Base-by-base conservation (phyloP, 2,888 invertebrate species). In the Drosophila setosimentum region DNA sequence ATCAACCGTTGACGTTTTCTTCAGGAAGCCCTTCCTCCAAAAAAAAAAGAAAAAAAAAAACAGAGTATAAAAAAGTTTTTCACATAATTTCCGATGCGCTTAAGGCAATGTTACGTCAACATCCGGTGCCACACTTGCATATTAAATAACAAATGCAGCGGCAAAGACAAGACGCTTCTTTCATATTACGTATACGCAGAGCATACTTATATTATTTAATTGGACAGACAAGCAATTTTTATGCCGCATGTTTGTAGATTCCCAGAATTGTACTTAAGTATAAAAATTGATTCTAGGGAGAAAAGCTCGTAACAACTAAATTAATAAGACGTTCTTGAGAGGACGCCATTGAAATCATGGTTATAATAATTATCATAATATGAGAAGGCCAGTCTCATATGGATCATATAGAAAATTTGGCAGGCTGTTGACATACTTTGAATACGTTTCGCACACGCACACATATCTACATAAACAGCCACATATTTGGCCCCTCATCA, bases 361-460 rank as follows among this genome's bases (percentile, higher is more conserved):
- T 70, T 60, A 69, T 69, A 57, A 73, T 67, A 73, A 73, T 77
- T 80, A 78, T 54, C 45, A 80, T 88, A 76, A 76, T 66, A 61
- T 53, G 35, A 65, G 65, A 69, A 49, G 50, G 71, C 53, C 64
- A 54, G 70, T 49, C 70, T 60, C 59, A 69, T 77, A 71, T 54
- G 40, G 58, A 50, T 61, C 54, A 48, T 54, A 74, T 55, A 69
- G 21, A 33, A 76, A 69, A 77, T 67, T 81, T 75, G 64, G 69
- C 71, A 73, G 83, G 82, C 71, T 83, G 89, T 78, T 78, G 53
- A 74, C 51, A 66, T 49, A 67, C 72, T 87, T 68, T 64, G 67
- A 63, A 73, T 71, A 76, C 54, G 55, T 74, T 70, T 51, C 35
- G 59, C 32, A 64, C 29, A 68, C 68, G 48, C 50, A 61, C 35